Evolutionary conservation across 2,888 invertebrate species (phyloP).

Genomic region (Anodontia alba): DNA sequence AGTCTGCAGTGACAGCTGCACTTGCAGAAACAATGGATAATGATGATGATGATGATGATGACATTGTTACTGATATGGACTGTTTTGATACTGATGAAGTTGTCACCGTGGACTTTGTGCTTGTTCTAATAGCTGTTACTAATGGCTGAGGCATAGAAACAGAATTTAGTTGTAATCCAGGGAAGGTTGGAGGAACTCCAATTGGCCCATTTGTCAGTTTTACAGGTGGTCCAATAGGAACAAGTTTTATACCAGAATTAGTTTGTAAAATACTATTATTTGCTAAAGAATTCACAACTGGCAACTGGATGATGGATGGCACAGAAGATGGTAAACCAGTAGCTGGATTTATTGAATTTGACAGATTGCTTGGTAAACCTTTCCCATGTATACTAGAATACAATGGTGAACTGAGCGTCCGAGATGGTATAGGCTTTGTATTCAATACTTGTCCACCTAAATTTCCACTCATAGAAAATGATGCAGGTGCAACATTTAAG

Average conservation of each 20-base stretch:
- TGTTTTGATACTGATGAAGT: not conserved
- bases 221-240: constrained; percentile 29
- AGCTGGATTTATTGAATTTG: not conserved
- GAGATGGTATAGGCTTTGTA: not conserved
- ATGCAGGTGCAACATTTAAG: not conserved
- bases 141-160: not conserved
- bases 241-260: constrained; percentile 25
- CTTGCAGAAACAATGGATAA: constrained; percentile 19
- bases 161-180: not conserved
- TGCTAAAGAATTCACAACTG: not conserved
- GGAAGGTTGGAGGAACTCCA: not conserved
- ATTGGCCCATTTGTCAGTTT: not conserved
- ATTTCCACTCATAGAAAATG: not conserved
- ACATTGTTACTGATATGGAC: not conserved
- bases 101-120: not conserved
- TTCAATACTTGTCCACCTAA: not conserved
- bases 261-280: constrained; percentile 1
- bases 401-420: not conserved
- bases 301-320: constrained; percentile 12
- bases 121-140: not conserved
- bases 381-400: not conserved
- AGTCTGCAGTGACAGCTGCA: not conserved
- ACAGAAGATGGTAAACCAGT: not conserved
- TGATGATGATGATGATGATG: constrained; percentile 24
- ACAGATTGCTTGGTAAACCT: not conserved